Evolutionary conservation across 2,888 invertebrate genomes (phyloP), one percentile per base, ranked within the genome.

Genomic region (Stegophylla sp.): DNA sequence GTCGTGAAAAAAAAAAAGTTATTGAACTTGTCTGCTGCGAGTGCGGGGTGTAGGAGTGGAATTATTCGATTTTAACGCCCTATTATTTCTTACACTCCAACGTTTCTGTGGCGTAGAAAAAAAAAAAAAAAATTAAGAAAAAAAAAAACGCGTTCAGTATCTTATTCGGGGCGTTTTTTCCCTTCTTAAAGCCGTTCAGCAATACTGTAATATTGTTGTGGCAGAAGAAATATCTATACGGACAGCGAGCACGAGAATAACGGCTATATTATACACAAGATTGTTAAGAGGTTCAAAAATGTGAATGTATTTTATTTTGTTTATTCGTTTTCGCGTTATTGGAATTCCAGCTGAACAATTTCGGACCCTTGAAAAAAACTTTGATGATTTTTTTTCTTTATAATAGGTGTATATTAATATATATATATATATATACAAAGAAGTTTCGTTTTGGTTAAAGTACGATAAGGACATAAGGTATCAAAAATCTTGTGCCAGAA

Each of bases 21-120:
- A 45, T 73, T 45, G 28, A 17, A 61, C 12, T 48, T 28, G 26
- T 61, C 9, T 59, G 20, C 53, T 10, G 5, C 45, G 1, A 45
- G 48, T n/a, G 59, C 43, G 43, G 4, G 20, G 45, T 61, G 61
- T 45, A 73, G n/a, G n/a, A n/a, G n/a, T n/a, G n/a, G n/a, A n/a
- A n/a, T n/a, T n/a, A 73, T 73, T 73, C 45, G 61, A 61, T 73
- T 73, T 73, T 48, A 45, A 61, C 23, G 43, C 10, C 43, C n/a
- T 43, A 59, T 72, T 72, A 72, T 72, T 72, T 72, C 56, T 72
- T 23, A 56, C n/a, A 59, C 26, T 59, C 23, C 41, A 20, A 12
- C 72, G 56, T 56, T 72, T 59, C 2, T 59, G 23, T 1, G 17
- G 0, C 43, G 5, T 17, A 72, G 4, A 72, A 17, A 51, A 51